phyloP scores from a whole-genome alignment of 2,888 invertebrate genomes.

The Gasteruption jaculator region DNA sequence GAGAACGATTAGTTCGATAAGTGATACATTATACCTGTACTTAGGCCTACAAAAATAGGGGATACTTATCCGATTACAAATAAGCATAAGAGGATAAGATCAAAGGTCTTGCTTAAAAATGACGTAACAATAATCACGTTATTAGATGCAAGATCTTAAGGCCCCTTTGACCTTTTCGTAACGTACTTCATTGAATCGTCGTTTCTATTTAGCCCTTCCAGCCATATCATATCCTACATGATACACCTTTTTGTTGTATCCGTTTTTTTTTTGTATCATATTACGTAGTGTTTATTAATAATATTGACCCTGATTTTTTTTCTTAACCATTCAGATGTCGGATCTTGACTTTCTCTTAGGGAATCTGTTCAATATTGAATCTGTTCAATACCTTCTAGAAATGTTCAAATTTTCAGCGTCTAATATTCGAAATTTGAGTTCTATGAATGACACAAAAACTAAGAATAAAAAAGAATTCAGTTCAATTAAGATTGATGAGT shows the following conservation, averaged over 20 bases:
- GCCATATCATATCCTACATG: neutral
- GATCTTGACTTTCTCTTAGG: too few relatives aligned
- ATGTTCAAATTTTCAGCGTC: constrained; percentile 8
- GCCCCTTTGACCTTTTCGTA: constrained; percentile 29
- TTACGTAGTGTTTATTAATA: constrained; percentile 2
- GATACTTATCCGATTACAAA: too few relatives aligned
- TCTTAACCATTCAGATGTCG: neutral
- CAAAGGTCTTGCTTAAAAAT: constrained; percentile 21
- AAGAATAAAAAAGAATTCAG: too few relatives aligned
- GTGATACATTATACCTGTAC: too few relatives aligned
- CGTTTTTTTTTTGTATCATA: constrained; percentile 3
- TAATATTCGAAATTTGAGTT: constrained; percentile 6
- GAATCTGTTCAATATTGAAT: constrained; percentile 9
- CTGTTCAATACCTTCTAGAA: neutral
- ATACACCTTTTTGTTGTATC: too few relatives aligned
- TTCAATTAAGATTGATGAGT: too few relatives aligned
- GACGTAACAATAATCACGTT: constrained; percentile 23
- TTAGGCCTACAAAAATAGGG: too few relatives aligned
- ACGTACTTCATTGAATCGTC: constrained; percentile 21
- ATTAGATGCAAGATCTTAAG: constrained; percentile 22
- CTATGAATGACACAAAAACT: too few relatives aligned
- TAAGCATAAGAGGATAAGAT: too few relatives aligned
- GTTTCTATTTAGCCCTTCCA: too few relatives aligned
- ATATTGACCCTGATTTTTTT: neutral
- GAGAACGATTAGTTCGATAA: too few relatives aligned